Evolutionary conservation across 2,113 vertebrate genomes (phyloP), one percentile per base, ranked within the genome.

Genomic region (Elaphurus davidianus): DNA sequence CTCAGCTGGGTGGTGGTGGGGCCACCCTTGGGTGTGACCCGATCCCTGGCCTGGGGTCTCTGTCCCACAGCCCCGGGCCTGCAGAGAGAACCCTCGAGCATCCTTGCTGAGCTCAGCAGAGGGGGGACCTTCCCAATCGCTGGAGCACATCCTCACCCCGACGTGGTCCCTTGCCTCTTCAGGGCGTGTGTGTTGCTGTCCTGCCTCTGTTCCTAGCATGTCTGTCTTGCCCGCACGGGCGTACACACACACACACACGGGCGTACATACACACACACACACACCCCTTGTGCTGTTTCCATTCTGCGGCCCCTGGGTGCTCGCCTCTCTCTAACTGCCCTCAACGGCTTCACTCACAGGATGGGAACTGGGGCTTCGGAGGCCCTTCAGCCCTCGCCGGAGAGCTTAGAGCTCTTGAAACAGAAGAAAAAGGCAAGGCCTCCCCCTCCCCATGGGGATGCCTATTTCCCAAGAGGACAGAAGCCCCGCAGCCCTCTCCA

Each of bases 171-270:
- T 19, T 5, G 15, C 62, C 47, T 78, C 86, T 60, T 5, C 33
- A 81, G 45, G 17, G 8, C 1, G 0, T 0, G 2, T 6, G 2
- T 0, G 33, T 3, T 17, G 10, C 54, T 62, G 7, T 17, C 14
- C 45, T 55, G 45, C 36, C 7, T 30, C 71, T 23, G 12, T 47
- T 36, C 78, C 45, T 27, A 25, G 6, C 45, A 47, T 21, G 14
- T 54, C 40, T 54, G 45, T 30, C 54, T 7, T 8, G 12, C 74
- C 3, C 17, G 16, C 33, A 25, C 8, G 0, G 43, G 1, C 0
- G 40, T 7, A 5, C 11, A 9, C 6, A 19, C 6, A 1, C 28
- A 15, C 52, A 1, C n/a, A 23, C 43, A n/a, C 25, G n/a, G n/a
- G n/a, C n/a, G n/a, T n/a, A 40, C 40, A 78, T 14, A 47, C 25